Evolutionary conservation across 2,113 vertebrate species (phyloP), one percentile per base, ranked within the genome.

Genomic region (Nibea albiflora): DNA sequence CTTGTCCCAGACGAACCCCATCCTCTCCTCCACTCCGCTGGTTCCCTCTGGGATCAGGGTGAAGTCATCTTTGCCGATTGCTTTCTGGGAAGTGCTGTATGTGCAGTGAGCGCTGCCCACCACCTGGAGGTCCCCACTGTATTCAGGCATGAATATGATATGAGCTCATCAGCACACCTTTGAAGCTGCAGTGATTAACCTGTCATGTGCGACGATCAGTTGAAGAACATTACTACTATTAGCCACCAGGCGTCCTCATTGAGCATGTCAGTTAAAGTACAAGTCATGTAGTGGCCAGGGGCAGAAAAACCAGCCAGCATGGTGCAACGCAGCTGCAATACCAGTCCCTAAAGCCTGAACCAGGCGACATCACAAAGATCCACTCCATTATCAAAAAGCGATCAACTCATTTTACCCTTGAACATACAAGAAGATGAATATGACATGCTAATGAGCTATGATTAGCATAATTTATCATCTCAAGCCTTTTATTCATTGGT

Each of bases 1-100:
- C 88, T 98, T 99, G 94, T 98, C 96, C 98, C 98, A 99, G 76
- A 98, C 95, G 47, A 99, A 95, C 0, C 94, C 94, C 98, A 99
- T 99, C 85, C 98, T 96, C 90, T 99, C 98, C 89, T 99, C 97
- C 20, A 97, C 93, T 31, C 98, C 97, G 14, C 98, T 99, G 88
- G 96, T 96, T 3, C 98, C 98, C 92, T 98, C 97, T 0, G 98
- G 98, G 90, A 99, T 99, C 85, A 97, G 94, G 35, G 97, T 98
- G 93, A 99, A 99, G 94, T 98, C 96, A 76, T 98, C 97, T 92
- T 97, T 98, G 63, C 98, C 98, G 67, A 99, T 95, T 3, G 98
- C 98, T 93, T 98, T 99, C 95, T 99, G 98, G 68, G 97, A 96
- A 0, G 95, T 96, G 91, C 96, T 98, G 66, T 97, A 99, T 0